Evolutionary conservation across 2,888 invertebrate genomes (phyloP).

Genomic region (Dioctria linearis): DNA sequence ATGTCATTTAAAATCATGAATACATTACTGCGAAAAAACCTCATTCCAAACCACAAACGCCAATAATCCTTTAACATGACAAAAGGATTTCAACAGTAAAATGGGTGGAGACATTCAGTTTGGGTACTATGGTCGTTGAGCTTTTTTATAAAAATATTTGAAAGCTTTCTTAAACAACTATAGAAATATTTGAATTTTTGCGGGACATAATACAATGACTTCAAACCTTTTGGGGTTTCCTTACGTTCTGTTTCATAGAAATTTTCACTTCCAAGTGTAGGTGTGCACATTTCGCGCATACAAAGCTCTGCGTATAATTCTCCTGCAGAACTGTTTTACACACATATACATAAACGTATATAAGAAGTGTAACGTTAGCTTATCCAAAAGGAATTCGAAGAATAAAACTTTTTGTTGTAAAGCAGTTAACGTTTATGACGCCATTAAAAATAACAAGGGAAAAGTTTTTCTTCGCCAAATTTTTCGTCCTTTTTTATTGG

Average conservation of each 20-base stretch:
- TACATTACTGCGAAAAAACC: conserved; percentile 52
- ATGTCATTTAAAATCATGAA: conserved; percentile 52
- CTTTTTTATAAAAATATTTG: conserved; percentile 27
- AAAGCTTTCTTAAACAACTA: conserved; percentile 47
- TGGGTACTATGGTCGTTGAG: conserved; percentile 13
- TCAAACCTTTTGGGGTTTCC: conserved; percentile 52
- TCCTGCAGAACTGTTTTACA: not conserved
- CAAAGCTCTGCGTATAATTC: not conserved
- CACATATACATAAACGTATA: conserved; percentile 5
- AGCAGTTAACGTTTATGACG: conserved; percentile 49
- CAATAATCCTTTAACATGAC: conserved; percentile 50
- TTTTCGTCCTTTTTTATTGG: conserved; percentile 8
- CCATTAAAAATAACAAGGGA: conserved; percentile 52
- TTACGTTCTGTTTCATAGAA: conserved; percentile 32
- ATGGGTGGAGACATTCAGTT: not conserved
- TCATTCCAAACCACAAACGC: conserved; percentile 45
- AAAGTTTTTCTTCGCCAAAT: conserved; percentile 43
- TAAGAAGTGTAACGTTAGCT: conserved; percentile 2
- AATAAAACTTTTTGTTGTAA: conserved; percentile 50
- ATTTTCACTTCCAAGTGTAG: not conserved
- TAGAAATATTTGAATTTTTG: conserved; percentile 51
- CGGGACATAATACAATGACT: conserved; percentile 38
- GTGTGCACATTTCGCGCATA: not conserved
- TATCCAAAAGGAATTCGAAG: conserved; percentile 39
- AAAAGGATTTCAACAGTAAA: conserved; percentile 41